phyloP scores from a whole-genome alignment of 2,888 invertebrate genomes.

The Gasteruption jaculator region DNA sequence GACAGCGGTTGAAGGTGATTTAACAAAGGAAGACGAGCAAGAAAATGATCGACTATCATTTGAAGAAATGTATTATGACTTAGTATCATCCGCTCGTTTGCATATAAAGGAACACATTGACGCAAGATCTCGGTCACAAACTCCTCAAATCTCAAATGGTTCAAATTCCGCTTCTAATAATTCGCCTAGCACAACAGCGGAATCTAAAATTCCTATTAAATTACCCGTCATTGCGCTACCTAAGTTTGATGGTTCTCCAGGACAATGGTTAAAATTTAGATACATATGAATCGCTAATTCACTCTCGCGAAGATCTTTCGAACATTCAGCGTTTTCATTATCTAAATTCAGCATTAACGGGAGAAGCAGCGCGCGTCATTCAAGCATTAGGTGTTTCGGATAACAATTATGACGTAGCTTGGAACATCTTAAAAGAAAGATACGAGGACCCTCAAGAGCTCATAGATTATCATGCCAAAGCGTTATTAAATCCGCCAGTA shows the following conservation, averaged over 20 bases:
- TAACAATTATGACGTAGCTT: constrained; percentile 13
- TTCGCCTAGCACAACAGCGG: background rate
- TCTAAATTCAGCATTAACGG: constrained; percentile 15
- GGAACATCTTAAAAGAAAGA: constrained; percentile 13
- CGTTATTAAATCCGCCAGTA: constrained; percentile 9
- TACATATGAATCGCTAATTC: constrained; percentile 13
- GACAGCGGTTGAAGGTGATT: background rate
- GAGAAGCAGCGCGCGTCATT: constrained; percentile 13
- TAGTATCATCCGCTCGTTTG: constrained; percentile 1
- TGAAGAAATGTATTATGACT: background rate
- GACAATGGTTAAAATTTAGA: constrained; percentile 18
- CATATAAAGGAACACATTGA: too few species aligned
- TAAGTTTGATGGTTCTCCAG: constrained; percentile 14
- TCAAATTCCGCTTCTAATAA: too few species aligned
- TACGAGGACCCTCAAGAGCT: constrained; percentile 15
- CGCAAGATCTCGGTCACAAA: too few species aligned
- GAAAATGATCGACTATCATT: too few species aligned
- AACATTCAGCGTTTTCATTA: constrained; percentile 17
- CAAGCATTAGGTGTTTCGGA: constrained; percentile 8
- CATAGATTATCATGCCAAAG: constrained; percentile 9
- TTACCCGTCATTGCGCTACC: constrained; percentile 13
- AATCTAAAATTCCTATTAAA: constrained; percentile 4
- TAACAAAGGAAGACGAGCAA: background rate
- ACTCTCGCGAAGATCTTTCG: constrained; percentile 7
- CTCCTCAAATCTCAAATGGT: too few species aligned